These are phyloP conservation scores for Stomatorhinus ivindoensis DNA, from an alignment of 2,113 vertebrate species.

Conservation along the genomic window DNA sequence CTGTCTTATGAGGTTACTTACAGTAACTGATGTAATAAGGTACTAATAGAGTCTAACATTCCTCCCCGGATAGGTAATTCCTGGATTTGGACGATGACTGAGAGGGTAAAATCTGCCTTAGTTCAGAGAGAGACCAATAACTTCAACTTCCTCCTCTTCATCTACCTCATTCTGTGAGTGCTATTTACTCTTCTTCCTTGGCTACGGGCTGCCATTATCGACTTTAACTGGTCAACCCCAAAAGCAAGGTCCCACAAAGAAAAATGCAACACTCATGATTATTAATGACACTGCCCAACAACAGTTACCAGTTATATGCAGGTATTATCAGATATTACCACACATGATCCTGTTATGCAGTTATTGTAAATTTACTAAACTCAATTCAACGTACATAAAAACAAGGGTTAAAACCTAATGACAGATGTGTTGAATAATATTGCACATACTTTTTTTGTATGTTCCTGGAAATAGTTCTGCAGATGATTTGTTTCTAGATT, in stretches of 20 bases:
- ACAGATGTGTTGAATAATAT: neutral
- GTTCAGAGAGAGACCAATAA: conserved; percentile 18
- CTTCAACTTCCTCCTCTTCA: conserved; percentile 46
- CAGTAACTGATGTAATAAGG: neutral
- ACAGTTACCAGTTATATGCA: neutral
- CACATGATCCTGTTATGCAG: neutral
- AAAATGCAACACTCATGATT: neutral
- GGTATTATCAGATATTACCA: neutral
- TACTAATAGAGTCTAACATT: neutral
- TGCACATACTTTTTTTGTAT: neutral
- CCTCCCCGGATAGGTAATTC: conserved; percentile 35
- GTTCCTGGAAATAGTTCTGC: neutral
- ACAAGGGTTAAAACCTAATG: neutral
- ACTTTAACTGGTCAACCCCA: neutral
- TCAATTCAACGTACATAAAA: neutral
- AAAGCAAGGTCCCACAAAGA: neutral
- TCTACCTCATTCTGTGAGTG: conserved; percentile 72
- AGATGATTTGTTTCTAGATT: neutral
- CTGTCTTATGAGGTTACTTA: neutral
- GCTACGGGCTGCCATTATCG: too few relatives aligned
- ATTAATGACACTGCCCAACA: neutral
- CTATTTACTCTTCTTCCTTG: neutral
- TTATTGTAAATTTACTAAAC: neutral
- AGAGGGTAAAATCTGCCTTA: neutral
- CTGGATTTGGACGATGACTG: conserved; percentile 28